Evolutionary conservation across 2,888 invertebrate species (phyloP).

Genomic region (Rhamnusium bicolor): DNA sequence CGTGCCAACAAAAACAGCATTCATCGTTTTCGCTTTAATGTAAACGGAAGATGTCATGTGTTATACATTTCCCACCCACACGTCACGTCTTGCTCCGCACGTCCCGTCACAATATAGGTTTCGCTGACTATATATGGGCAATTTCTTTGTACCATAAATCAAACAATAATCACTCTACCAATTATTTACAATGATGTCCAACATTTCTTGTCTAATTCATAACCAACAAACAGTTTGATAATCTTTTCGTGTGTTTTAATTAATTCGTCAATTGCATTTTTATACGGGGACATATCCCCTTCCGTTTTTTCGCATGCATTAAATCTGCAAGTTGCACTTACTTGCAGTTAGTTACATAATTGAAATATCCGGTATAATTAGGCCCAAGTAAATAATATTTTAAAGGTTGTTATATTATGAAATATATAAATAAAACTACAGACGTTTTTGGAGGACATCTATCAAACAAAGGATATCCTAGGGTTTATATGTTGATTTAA

Average conservation of each 20-base stretch:
- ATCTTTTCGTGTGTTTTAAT: neutral
- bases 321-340: neutral
- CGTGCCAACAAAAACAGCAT: too few species aligned
- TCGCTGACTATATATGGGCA: too few species aligned
- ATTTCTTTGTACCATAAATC: too few species aligned
- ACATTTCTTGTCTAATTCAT: conserved; percentile 3
- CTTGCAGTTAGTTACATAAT: conserved; percentile 25
- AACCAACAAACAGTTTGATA: neutral
- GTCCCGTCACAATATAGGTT: too few species aligned
- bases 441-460: conserved; percentile 4
- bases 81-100: too few species aligned
- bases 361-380: conserved; percentile 28
- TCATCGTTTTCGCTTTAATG: too few species aligned
- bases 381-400: conserved; percentile 1
- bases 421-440: neutral
- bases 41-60: too few species aligned
- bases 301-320: neutral
- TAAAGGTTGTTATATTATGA: conserved; percentile 21
- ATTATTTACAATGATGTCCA: too few species aligned
- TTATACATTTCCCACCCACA: too few species aligned
- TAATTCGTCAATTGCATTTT: conserved; percentile 1
- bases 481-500: neutral
- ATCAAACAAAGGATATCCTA: neutral
- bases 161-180: too few species aligned
- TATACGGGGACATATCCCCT: neutral